phyloP scores from a whole-genome alignment of 2,797 vertebrate genomes.

The Lepilemur ruficaudatus region DNA sequence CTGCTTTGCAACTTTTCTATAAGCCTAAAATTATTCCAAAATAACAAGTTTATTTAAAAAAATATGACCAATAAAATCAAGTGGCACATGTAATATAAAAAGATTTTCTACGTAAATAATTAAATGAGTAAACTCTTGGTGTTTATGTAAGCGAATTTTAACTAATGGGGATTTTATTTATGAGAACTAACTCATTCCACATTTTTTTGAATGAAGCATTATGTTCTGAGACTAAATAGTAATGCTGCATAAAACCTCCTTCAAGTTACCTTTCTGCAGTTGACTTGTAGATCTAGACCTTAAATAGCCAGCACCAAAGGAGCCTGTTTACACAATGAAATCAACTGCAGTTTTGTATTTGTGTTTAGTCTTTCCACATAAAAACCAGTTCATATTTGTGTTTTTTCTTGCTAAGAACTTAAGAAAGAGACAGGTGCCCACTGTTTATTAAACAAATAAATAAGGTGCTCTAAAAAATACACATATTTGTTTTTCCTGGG shows the following conservation, averaged over 20 bases:
- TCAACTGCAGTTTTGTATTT: not conserved
- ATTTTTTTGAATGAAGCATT: not conserved
- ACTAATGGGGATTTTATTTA: not conserved
- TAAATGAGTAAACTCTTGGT: not conserved
- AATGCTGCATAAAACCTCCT: not conserved
- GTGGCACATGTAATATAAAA: not conserved
- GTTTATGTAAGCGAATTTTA: not conserved
- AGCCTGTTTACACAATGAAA: not conserved
- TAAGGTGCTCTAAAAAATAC: not conserved
- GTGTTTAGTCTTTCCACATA: not conserved
- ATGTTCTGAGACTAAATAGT: not conserved
- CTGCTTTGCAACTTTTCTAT: not conserved
- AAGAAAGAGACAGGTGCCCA: not conserved
- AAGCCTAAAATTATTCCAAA: constrained; percentile 4
- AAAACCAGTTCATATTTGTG: not conserved
- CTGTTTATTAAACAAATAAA: not conserved
- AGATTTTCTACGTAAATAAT: not conserved
- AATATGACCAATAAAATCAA: not conserved
- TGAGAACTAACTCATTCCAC: not conserved
- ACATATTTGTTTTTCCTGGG: not conserved
- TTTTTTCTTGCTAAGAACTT: not conserved
- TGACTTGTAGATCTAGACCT: not conserved
- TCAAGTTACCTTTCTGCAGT: not conserved
- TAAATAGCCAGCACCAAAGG: not conserved
- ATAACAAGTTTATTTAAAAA: not conserved